A percentile compares a stretch with the other conserved stretches of the same genome.
These are phyloP conservation scores for Tympanoctomys barrerae DNA, from an alignment of 2,797 vertebrate species.

Conservation along the genomic window DNA sequence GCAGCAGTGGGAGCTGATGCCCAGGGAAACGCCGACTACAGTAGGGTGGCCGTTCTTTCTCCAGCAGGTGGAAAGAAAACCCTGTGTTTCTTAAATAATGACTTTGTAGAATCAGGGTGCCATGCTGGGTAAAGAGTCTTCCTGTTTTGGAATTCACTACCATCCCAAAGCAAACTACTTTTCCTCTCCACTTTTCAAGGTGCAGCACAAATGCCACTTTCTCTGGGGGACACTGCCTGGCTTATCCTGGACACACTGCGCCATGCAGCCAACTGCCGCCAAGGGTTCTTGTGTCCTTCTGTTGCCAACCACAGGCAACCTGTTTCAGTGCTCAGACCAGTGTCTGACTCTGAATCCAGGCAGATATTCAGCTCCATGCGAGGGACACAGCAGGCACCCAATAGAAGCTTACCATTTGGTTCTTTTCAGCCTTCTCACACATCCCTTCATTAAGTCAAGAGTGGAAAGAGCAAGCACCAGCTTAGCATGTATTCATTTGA, in stretches of 20 bases:
- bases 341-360: conserved; percentile 4
- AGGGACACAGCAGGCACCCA: background rate
- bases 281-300: background rate
- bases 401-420: conserved; percentile 14
- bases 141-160: background rate
- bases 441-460: background rate
- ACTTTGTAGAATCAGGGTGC: background rate
- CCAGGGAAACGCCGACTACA: background rate
- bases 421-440: background rate
- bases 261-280: background rate
- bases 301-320: background rate
- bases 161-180: background rate
- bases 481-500: conserved; percentile 31
- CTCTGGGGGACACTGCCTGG: background rate
- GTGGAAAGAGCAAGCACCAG: background rate
- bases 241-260: background rate
- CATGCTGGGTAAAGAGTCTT: background rate
- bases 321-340: background rate
- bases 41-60: background rate
- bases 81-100: background rate
- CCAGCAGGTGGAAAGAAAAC: background rate
- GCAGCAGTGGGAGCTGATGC: background rate
- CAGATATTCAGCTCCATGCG: background rate
- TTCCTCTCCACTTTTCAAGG: background rate
- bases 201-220: background rate